A percentile compares a stretch with the other conserved stretches of the same genome.
phyloP scores from a whole-genome alignment of 2,797 vertebrate genomes.

The Etheostoma perlongum region DNA sequence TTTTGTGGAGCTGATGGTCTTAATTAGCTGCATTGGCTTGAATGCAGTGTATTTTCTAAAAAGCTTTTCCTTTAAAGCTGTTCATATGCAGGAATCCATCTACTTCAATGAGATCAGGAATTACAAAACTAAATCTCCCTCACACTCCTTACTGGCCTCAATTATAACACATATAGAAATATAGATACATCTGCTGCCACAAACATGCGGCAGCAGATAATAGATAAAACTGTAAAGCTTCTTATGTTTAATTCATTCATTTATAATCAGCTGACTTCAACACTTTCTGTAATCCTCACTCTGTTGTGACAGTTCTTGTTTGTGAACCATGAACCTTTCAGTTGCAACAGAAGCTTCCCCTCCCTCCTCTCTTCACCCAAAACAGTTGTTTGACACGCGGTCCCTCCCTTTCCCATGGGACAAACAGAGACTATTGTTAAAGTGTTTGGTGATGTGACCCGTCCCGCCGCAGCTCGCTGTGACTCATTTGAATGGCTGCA shows the following conservation, averaged over 20 bases:
- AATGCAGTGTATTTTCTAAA: neutral
- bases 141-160: neutral
- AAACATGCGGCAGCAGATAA: slow-evolving; percentile 13
- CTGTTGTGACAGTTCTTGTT: slow-evolving; percentile 9
- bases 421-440: slow-evolving; percentile 36
- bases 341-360: slow-evolving; percentile 4
- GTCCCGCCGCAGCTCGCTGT: slow-evolving; percentile 1
- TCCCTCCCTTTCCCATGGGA: slow-evolving; percentile 43
- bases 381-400: neutral
- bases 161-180: neutral
- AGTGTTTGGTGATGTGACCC: slow-evolving; percentile 41
- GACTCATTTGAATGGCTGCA: slow-evolving; percentile 24
- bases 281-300: slow-evolving; percentile 32
- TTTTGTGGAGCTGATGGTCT: no score
- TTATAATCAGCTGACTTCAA: slow-evolving; percentile 23
- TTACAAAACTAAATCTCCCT: neutral
- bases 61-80: neutral
- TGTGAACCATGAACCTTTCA: neutral
- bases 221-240: neutral
- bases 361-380: slow-evolving; percentile 9
- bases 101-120: neutral
- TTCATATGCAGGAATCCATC: neutral
- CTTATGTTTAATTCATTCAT: neutral
- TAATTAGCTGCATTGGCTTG: no score
- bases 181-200: neutral